Percentiles rank a stretch among this genome's conserved stretches.
Conservation (phyloP, 2,888 invertebrate genomes). For the Lepidochitona cinerea region DNA sequence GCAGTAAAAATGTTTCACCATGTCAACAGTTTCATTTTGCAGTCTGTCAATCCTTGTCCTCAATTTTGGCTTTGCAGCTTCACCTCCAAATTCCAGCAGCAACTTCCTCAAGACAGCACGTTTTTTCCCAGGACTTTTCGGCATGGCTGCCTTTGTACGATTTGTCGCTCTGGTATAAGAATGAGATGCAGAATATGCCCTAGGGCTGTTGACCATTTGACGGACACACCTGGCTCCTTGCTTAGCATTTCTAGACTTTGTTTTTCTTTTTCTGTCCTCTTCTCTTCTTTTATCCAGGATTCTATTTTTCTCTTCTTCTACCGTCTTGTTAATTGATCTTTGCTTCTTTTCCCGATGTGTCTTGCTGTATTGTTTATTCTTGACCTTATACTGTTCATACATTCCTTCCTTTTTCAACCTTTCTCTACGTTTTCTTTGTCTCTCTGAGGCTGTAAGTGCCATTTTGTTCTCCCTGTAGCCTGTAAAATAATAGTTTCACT, state of each 20-base stretch:
- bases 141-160: not conserved
- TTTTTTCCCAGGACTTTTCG: constrained; percentile 1
- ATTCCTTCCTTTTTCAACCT: not conserved
- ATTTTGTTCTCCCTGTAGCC: not conserved
- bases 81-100: constrained; percentile 20
- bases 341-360: not conserved
- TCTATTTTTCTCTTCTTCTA: not conserved
- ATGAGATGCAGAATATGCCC: not conserved
- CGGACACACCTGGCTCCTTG: not conserved
- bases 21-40: not conserved
- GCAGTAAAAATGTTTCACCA: not conserved
- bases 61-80: constrained; percentile 13
- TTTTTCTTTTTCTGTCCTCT: not conserved
- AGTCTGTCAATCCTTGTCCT: constrained; percentile 16
- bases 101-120: not conserved
- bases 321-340: not conserved
- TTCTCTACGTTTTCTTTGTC: not conserved
- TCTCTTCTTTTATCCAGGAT: not conserved
- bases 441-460: not conserved
- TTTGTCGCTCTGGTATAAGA: not conserved
- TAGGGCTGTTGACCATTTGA: not conserved
- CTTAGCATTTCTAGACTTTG: not conserved
- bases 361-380: not conserved
- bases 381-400: constrained; percentile 3
- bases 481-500: not conserved